Evolutionary conservation across 2,797 vertebrate genomes (phyloP), one percentile per base, ranked within the genome.

Genomic region (Lacerta viridis): DNA sequence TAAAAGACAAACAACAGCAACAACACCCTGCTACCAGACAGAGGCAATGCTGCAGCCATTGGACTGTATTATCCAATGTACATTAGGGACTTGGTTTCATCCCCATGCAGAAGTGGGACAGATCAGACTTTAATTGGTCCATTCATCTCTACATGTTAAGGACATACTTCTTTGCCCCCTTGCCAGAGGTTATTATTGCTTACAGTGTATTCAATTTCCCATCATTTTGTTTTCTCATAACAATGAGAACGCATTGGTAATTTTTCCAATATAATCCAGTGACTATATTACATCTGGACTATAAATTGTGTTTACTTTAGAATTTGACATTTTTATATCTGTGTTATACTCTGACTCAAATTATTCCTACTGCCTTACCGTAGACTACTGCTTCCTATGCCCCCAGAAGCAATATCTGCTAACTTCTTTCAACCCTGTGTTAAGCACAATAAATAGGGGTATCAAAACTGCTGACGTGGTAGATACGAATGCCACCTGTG

Each of bases 181-280:
- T 72, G 41, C 29, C 8, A 83, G 9, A 71, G 18, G 29, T 71
- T 50, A 27, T 71, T 33, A 78, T 5, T 86, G 41, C 20, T 71
- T 50, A 50, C 18, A 64, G 20, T n/a, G 39, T 46, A 25, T 39
- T 68, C 39, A 27, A 13, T 83, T 64, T 66, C 27, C 3, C 50
- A 27, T 9, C 33, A 74, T 33, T 36, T 72, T 55, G 36, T 81
- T 87, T 75, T 33, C 36, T 46, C 29, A 59, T 74, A 25, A 33
- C 39, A 46, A 4, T 41, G 50, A 81, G 76, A 69, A 86, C 43
- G 8, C 10, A 39, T 80, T 39, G 74, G 15, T 81, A 13, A n/a
- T 23, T 87, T 87, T 41, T 29, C 18, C 69, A 87, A 36, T 66
- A 66, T 83, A 66, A 87, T 50, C 29, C 41, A 46, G 9, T 74